phyloP scores from a whole-genome alignment of 1,140 invertebrate genomes.

The Helicoverpa armigera region DNA sequence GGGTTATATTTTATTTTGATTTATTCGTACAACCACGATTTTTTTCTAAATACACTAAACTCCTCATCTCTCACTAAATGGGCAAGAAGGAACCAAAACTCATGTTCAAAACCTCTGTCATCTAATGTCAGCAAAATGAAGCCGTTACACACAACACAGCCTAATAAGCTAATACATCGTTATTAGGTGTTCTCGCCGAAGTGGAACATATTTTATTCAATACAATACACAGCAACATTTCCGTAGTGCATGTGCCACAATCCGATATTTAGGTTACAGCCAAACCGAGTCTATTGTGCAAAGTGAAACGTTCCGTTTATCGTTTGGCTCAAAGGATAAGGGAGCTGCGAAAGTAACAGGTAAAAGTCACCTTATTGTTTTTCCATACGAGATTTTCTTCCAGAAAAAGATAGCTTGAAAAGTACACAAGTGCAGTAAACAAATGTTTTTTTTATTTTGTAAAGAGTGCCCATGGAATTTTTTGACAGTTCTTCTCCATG shows the following conservation, averaged over 20 bases:
- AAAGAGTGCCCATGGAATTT: too few relatives aligned
- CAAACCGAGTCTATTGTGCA: conserved; percentile 84
- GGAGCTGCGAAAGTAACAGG: not conserved
- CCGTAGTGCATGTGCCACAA: conserved; percentile 76
- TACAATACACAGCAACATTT: conserved; percentile 74
- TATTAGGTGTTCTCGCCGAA: conserved; percentile 42
- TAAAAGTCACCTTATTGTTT: not conserved
- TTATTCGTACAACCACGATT: not conserved
- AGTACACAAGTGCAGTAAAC: too few relatives aligned
- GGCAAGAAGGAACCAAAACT: too few relatives aligned
- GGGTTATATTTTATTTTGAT: not conserved
- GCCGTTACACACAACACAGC: not conserved
- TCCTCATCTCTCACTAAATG: too few relatives aligned
- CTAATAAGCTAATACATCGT: not conserved
- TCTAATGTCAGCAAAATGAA: not conserved
- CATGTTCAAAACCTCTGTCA: not conserved
- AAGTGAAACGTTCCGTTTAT: conserved; percentile 82
- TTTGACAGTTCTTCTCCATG: too few relatives aligned
- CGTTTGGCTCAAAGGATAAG: conserved; percentile 60
- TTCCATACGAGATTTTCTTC: too few relatives aligned
- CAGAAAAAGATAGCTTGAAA: too few relatives aligned
- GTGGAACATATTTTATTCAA: conserved; percentile 55
- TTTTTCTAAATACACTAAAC: too few relatives aligned
- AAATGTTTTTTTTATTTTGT: too few relatives aligned
- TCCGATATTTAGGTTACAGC: conserved; percentile 85